Conservation (phyloP, 2,797 vertebrate genomes). For the Phoebastria nigripes region DNA sequence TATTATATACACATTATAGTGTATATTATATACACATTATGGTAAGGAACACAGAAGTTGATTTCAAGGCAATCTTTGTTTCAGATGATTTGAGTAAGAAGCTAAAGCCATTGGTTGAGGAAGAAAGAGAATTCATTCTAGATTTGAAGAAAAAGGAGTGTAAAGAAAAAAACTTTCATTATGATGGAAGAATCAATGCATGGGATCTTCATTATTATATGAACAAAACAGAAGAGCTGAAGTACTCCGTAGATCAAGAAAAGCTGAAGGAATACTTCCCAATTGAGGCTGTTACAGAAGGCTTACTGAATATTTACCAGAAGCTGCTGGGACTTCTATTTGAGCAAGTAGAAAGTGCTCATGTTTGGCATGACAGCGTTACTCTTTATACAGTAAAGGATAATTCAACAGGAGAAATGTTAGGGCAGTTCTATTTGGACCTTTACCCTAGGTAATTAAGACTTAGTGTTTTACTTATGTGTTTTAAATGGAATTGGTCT, state of each 20-base stretch:
- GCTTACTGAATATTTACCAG: constrained; percentile 89
- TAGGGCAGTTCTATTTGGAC: constrained; percentile 95
- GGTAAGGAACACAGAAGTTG: not conserved
- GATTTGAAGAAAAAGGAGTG: constrained; percentile 88
- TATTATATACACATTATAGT: not conserved
- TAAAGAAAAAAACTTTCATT: constrained; percentile 78
- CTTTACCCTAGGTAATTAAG: constrained; percentile 87
- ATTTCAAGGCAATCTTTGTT: constrained; percentile 17
- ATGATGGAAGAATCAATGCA: constrained; percentile 88
- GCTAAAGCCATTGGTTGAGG: constrained; percentile 82
- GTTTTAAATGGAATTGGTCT: not conserved
- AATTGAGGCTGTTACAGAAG: constrained; percentile 87
- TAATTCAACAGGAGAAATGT: constrained; percentile 78
- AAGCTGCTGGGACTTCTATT: constrained; percentile 89
- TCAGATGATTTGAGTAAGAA: constrained; percentile 86
- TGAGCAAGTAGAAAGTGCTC: constrained; percentile 76
- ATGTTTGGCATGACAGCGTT: constrained; percentile 87
- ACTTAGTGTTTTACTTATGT: not conserved
- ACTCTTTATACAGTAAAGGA: constrained; percentile 85
- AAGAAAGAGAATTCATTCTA: constrained; percentile 87
- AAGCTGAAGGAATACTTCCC: constrained; percentile 93
- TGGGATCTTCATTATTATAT: constrained; percentile 96
- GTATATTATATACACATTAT: not conserved
- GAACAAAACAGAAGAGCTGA: constrained; percentile 90
- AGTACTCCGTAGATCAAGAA: constrained; percentile 91